A percentile compares a stretch with the other conserved stretches of the same genome.
phyloP scores from a whole-genome alignment of 2,797 vertebrate species.

The Sardinella longiceps region DNA sequence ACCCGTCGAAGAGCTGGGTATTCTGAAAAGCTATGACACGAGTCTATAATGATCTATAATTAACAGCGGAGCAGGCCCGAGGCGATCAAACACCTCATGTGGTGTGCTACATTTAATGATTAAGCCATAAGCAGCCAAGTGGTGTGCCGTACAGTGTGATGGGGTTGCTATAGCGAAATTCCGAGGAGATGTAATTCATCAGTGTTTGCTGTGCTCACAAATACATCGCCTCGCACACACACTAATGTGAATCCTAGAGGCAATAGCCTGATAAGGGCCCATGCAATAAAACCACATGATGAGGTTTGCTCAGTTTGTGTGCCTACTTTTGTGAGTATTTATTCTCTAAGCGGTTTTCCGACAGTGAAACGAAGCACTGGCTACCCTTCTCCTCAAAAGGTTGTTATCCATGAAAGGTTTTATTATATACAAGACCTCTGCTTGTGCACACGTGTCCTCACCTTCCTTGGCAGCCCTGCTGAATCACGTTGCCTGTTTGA shows the following conservation, averaged over 20 bases:
- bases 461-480: background rate
- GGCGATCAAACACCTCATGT: background rate
- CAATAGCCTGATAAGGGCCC: background rate
- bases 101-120: constrained; percentile 6
- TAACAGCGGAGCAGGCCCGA: background rate
- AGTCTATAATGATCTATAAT: background rate
- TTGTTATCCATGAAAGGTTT: background rate
- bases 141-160: background rate
- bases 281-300: constrained; percentile 8
- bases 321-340: background rate
- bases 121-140: background rate
- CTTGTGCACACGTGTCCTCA: background rate
- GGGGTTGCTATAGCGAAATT: constrained; percentile 13
- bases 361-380: background rate
- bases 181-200: background rate
- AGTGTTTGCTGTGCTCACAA: background rate
- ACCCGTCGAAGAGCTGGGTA: background rate
- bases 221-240: background rate
- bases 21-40: background rate
- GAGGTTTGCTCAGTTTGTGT: constrained; percentile 1
- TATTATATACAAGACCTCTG: background rate
- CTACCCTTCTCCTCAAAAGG: background rate
- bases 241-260: background rate
- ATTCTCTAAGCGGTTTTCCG: background rate
- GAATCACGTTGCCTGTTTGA: constrained; percentile 14